Evolutionary conservation across 2,797 vertebrate genomes (phyloP), one percentile per base, ranked within the genome.

Genomic region (Buphagus erythrorhynchus): DNA sequence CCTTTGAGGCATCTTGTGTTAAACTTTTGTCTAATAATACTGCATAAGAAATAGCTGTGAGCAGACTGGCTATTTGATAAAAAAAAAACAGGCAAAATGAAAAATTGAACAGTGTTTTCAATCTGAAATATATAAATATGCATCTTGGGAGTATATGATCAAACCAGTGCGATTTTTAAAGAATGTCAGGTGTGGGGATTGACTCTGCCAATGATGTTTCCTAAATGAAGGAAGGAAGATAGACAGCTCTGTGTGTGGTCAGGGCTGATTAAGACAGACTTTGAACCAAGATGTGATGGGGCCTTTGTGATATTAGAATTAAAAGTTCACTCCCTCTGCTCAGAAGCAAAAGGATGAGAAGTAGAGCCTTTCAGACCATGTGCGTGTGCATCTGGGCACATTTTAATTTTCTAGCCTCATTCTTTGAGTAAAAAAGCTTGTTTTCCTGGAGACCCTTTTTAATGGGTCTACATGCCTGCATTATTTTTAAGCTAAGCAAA

Each of bases 281-380:
- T 92, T 88, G 91, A 95, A 95, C 48, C 77, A 91, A 76, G 91
- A 95, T 76, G 76, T 36, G 83, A 90, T 95, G 74, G 48, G 57
- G 86, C 87, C 76, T 96, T 94, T 96, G 95, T 95, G 88, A 93
- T 95, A 92, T 28, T 81, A 92, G 91, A 95, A 95, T 88, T 88
- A 94, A 69, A 90, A 90, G 73, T 88, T 96, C 88, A 72, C 33
- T 90, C 71, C 51, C 62, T 71, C 36, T 35, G 76, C 63, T 91
- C 63, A 61, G 91, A 84, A 90, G 59, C 26, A 73, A 90, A 88
- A 91, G 84, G 91, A 93, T 74, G 82, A 91, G 90, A 76, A 79
- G 79, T 57, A 78, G 69, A 93, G 79, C 88, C 85, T 95, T 95
- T 81, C 88, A 84, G 54, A 40, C 46, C 13, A 7, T 33, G 82